Conservation (phyloP, 2,113 vertebrate species). For the Syngnathoides biaculeatus region DNA sequence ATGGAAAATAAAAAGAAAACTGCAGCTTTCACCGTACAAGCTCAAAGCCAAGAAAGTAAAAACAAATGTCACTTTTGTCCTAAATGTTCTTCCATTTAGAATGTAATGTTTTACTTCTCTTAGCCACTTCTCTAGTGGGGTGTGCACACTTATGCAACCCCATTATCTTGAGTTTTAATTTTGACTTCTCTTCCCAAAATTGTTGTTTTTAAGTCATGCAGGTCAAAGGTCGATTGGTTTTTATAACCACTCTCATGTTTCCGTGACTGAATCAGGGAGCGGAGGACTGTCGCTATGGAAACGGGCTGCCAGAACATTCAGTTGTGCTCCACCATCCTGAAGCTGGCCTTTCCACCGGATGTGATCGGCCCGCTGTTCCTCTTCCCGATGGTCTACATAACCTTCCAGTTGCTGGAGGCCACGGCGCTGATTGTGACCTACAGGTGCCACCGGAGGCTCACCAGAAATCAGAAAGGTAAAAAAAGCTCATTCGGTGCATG, state of each 20-base stretch:
- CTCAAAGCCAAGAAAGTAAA: too few species aligned
- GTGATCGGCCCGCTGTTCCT: conserved; percentile 72
- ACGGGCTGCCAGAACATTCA: conserved; percentile 81
- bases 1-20: too few species aligned
- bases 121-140: too few species aligned
- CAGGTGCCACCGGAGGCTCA: conserved; percentile 56
- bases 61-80: too few species aligned
- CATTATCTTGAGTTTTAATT: too few species aligned
- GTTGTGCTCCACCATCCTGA: conserved; percentile 74
- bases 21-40: too few species aligned
- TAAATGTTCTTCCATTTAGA: too few species aligned
- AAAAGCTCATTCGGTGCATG: neutral
- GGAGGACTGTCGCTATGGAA: conserved; percentile 75
- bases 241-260: neutral
- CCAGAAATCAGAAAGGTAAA: conserved; percentile 30
- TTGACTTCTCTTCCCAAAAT: too few species aligned
- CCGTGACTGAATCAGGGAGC: conserved; percentile 58
- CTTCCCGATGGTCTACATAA: conserved; percentile 73
- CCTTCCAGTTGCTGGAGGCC: conserved; percentile 73
- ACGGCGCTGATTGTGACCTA: conserved; percentile 65
- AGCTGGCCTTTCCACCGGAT: conserved; percentile 66
- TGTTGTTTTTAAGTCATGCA: too few species aligned
- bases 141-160: too few species aligned
- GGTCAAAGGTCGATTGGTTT: too few species aligned
- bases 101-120: too few species aligned